Percentiles rank a stretch among this genome's conserved stretches.
These are phyloP conservation scores for Tuberolachnus salignus DNA, from an alignment of 2,888 invertebrate species.

Conservation along the genomic window DNA sequence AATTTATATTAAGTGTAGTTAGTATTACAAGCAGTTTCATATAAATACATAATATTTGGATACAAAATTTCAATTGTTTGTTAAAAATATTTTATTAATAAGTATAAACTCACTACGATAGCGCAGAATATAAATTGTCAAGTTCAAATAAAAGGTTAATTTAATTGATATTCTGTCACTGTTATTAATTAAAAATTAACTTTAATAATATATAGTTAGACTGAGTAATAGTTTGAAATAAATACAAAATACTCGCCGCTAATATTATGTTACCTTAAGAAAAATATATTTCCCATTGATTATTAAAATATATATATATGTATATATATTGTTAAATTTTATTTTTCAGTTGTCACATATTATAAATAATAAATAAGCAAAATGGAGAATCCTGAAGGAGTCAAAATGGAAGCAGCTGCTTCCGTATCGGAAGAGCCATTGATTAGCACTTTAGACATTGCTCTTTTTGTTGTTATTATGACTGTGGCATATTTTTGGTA, in stretches of 20 bases:
- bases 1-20: no score
- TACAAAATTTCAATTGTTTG: no score
- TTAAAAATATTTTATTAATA: no score
- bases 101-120: no score
- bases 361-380: background rate
- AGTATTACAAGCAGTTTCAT: no score
- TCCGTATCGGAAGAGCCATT: conserved; percentile 67
- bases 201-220: background rate
- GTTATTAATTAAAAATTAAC: conserved; percentile 10
- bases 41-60: no score
- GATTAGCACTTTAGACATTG: conserved; percentile 77
- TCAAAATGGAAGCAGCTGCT: conserved; percentile 9
- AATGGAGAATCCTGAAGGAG: conserved; percentile 33
- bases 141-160: conserved; percentile 31
- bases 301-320: conserved; percentile 3
- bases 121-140: conserved; percentile 26
- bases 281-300: background rate
- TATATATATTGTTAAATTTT: conserved; percentile 7
- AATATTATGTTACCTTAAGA: background rate
- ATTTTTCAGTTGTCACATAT: conserved; percentile 27
- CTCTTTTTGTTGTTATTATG: conserved; percentile 72
- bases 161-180: conserved; percentile 35
- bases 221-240: background rate
- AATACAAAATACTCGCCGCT: background rate
- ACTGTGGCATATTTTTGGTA: conserved; percentile 77